Conservation (phyloP, 2,797 vertebrate genomes). For the Nyctalus aviator region DNA sequence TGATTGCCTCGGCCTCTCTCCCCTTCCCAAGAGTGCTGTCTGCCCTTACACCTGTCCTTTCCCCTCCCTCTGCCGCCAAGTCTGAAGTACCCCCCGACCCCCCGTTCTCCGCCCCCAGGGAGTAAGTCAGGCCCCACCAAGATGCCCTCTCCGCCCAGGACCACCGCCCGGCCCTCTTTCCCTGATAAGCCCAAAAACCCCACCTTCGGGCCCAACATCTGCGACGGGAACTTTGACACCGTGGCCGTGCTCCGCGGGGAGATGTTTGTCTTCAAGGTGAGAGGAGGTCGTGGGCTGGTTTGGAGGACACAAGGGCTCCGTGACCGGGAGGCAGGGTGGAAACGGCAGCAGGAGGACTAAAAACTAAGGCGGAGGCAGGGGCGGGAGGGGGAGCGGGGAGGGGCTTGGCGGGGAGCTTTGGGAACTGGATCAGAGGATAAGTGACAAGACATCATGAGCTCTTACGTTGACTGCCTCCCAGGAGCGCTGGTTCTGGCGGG, state of each 20-base stretch:
- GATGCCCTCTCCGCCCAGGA: constrained; percentile 80
- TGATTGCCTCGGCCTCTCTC: not conserved
- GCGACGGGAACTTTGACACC: constrained; percentile 95
- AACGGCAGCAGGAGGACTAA: not conserved
- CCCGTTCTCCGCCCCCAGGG: constrained; percentile 70
- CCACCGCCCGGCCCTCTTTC: constrained; percentile 70
- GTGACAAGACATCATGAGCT: not conserved
- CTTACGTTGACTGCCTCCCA: constrained; percentile 75
- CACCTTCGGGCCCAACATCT: constrained; percentile 91
- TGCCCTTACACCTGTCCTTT: not conserved
- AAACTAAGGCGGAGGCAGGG: not conserved
- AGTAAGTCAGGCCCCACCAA: constrained; percentile 84
- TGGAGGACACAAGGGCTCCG: not conserved
- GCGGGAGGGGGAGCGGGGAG: no score
- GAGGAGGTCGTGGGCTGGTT: constrained; percentile 16
- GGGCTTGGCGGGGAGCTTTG: no score
- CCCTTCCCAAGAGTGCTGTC: not conserved
- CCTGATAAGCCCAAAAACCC: constrained; percentile 85
- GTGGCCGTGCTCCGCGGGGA: constrained; percentile 94
- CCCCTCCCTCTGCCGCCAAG: not conserved
- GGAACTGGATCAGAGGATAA: not conserved
- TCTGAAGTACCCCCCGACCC: constrained; percentile 69
- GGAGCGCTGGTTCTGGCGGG: constrained; percentile 96
- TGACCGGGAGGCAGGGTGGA: not conserved
- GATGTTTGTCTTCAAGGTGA: constrained; percentile 97